Evolutionary conservation across 2,113 vertebrate genomes (phyloP), one percentile per base, ranked within the genome.

Genomic region (Aplodontia rufa): DNA sequence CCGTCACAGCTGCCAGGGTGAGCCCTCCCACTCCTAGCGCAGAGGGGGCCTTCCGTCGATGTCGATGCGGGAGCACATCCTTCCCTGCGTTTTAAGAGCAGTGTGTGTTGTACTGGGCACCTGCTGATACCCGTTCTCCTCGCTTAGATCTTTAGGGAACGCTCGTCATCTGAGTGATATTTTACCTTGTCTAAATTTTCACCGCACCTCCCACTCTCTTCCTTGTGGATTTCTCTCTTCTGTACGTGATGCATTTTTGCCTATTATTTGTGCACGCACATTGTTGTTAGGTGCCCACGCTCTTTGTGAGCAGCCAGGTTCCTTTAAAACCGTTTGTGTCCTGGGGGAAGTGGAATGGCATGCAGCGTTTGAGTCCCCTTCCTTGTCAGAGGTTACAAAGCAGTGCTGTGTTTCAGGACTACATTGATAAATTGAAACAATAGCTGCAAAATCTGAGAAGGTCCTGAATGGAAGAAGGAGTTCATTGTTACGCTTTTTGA

Each of bases 401-500:
- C 88, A 72, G 66, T 1, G 51, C 96, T 96, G 51, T 96, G 96
- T 97, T 95, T 87, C 93, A 78, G 64, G 35, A 40, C 91, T 30
- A 47, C 30, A 49, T 88, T 81, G 96, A 94, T 92, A 87, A 81
- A n/a, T 4, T 8, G 66, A 81, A 85, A 91, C 97, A 91, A 94
- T 75, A 78, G 89, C 96, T 81, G 81, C 75, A 86, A 92, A 90
- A 90, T 82, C 86, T 69, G 76, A 74, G 71, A 87, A 81, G 47
- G 32, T 76, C 84, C 51, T 80, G 80, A 78, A 72, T 95, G 86
- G 74, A 92, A 97, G 82, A 97, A 96, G 93, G 95, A 45, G n/a
- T 10, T 51, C 78, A 71, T 96, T 95, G 94, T 96, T 55, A 11
- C 0, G 30, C 55, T 64, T 85, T 74, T 86, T 93, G 94, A 96